Base-by-base conservation (phyloP, 2,113 vertebrate genomes). In the Struthio camelus region DNA sequence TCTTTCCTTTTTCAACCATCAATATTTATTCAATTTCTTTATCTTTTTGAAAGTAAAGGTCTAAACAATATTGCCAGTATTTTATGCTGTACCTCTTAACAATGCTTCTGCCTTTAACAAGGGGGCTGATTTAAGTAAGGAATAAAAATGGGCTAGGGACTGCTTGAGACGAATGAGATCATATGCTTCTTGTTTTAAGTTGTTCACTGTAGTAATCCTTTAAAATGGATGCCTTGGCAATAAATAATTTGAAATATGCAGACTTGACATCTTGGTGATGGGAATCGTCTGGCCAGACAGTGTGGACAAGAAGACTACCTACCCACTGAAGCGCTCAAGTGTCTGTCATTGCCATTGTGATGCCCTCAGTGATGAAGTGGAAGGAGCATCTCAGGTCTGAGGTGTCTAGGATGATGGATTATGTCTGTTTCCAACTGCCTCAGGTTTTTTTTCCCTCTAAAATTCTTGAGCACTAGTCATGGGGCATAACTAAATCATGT, bases 281-380 rank as follows among this genome's bases (percentile, higher is more conserved):
- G 7, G 4, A 50, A 62, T 75, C 20, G 58, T 80, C 67, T 40
- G 27, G 27, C 42, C 32, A 84, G 48, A 32, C 3, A 53, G 14
- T 23, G 64, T 48, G 32, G 32, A 40, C 23, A 53, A 48, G 67
- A 40, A 32, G 19, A 34, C 46, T 48, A 18, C 46, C 46, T 19
- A 19, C 46, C 46, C 46, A 46, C 18, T 7, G 46, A 48, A 48
- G 46, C 18, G 18, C 40, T 78, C 25, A 9, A 40, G 24, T 9
- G 76, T 48, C 83, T 81, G 42, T 0, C 22, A 4, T 61, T 28
- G 56, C 11, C 0, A 0, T 80, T 80, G 5, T 6, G 2, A 28
- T 70, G 27, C 40, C 58, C 28, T n/a, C 36, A 18, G 30, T 66
- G 53, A 61, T 0, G 2, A 34, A 75, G 6, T 14, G 16, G 36